Conservation (phyloP, 1,140 invertebrate genomes). For the Euura lappo region DNA sequence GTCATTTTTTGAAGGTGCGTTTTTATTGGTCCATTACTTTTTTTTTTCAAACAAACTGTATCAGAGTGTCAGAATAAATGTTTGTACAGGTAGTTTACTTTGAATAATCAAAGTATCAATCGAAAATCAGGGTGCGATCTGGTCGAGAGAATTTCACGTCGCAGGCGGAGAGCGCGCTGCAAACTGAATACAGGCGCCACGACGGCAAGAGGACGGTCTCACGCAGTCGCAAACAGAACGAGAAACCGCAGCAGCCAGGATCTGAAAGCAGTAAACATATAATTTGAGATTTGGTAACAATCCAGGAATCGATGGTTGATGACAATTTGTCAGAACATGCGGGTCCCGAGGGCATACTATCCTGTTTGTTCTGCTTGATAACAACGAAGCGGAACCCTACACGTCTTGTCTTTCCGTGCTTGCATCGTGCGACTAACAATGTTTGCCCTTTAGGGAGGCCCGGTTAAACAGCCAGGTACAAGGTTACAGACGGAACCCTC, state of each 20-base stretch:
- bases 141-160: constrained; percentile 31
- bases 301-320: background rate
- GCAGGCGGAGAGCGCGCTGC: constrained; percentile 48
- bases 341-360: background rate
- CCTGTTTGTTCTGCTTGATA: background rate
- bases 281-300: background rate
- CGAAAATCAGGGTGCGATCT: background rate
- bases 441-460: background rate
- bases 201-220: constrained; percentile 12
- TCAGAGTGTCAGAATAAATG: too few species aligned
- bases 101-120: too few species aligned
- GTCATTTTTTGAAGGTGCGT: background rate
- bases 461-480: background rate
- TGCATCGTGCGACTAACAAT: background rate
- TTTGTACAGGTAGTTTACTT: too few species aligned
- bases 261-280: background rate
- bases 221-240: constrained; percentile 44
- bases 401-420: background rate
- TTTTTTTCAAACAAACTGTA: background rate
- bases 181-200: constrained; percentile 42
- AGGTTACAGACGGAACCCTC: background rate
- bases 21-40: background rate
- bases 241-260: background rate
- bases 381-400: background rate
- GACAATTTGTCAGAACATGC: background rate